Percentiles rank a stretch among this genome's conserved stretches.
phyloP scores from a whole-genome alignment of 2,888 invertebrate genomes.

The Scelioninae gen. 2 region DNA sequence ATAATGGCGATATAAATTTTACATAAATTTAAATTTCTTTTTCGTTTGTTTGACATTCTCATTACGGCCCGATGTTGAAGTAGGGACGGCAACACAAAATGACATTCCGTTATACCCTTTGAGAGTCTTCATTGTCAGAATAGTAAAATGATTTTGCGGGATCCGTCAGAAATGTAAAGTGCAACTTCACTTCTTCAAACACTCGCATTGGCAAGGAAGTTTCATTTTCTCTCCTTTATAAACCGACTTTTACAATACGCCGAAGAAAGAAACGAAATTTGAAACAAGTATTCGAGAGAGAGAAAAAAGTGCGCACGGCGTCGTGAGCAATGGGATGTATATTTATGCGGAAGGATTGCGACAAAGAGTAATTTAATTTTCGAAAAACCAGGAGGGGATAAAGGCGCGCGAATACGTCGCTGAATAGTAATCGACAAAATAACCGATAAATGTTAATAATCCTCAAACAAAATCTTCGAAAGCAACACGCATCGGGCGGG shows the following conservation, averaged over 20 bases:
- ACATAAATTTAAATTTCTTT: conserved; percentile 47
- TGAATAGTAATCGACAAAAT: too few species aligned
- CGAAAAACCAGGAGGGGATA: too few species aligned
- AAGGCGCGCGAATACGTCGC: too few species aligned
- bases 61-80: conserved; percentile 50
- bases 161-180: conserved; percentile 53
- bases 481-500: too few species aligned
- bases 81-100: conserved; percentile 52
- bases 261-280: conserved; percentile 15
- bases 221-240: conserved; percentile 38
- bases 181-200: conserved; percentile 57
- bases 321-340: too few species aligned
- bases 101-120: conserved; percentile 56
- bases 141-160: conserved; percentile 57
- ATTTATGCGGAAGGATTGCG: too few species aligned
- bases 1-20: conserved; percentile 41
- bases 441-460: too few species aligned
- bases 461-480: too few species aligned
- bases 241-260: conserved; percentile 21
- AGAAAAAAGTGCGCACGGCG: conserved; percentile 9
- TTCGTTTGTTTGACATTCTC: conserved; percentile 58
- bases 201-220: conserved; percentile 41
- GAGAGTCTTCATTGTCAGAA: conserved; percentile 57
- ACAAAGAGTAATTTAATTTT: too few species aligned
- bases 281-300: conserved; percentile 14